Evolutionary conservation across 2,888 invertebrate species (phyloP), one percentile per base, ranked within the genome.

Genomic region (Syritta pipiens): DNA sequence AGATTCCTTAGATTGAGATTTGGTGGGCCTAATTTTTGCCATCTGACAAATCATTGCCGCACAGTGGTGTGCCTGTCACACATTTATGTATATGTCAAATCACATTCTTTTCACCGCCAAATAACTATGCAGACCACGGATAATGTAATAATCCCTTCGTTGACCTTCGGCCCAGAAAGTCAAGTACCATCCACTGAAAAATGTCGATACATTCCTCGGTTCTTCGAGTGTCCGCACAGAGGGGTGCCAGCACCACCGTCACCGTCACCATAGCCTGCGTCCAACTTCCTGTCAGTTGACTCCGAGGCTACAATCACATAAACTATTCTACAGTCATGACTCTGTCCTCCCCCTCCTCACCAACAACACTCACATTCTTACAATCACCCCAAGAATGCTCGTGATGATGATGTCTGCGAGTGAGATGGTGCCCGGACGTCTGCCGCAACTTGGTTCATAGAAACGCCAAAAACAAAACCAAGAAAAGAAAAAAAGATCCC

Each of bases 281-380:
- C 35, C 35, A 14, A 35, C 35, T 59, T 49, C 37, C 30, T 49
- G 53, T 35, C 53, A 55, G 53, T 24, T 51, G 40, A 12, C 22
- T 59, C n/a, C 9, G 32, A 53, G 60, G 32, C 55, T 51, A 53
- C 60, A 75, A 32, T 75, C 60, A 28, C 46, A 75, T 65, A 75
- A 75, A 68, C 53, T 32, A 75, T 75, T 68, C 55, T 7, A 20
- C 68, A 55, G 68, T 75, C 75, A 62, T 68, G 68, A 40, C 68
- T 60, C 60, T 60, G 53, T 68, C 60, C 51, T 28, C 57, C 40
- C 7, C 32, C 20, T 9, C 10, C 1, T 4, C 12, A 1, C n/a
- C 12, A 3, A 3, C 4, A 4, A 63, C 40, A 49, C 32, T 72
- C 24, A 48, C 65, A 72, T 72, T 57, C 48, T 62, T 69, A 40